Percentiles rank a stretch among this genome's conserved stretches.
Evolutionary conservation across 2,113 vertebrate genomes (phyloP).

Genomic region (Heloderma charlesbogerti): DNA sequence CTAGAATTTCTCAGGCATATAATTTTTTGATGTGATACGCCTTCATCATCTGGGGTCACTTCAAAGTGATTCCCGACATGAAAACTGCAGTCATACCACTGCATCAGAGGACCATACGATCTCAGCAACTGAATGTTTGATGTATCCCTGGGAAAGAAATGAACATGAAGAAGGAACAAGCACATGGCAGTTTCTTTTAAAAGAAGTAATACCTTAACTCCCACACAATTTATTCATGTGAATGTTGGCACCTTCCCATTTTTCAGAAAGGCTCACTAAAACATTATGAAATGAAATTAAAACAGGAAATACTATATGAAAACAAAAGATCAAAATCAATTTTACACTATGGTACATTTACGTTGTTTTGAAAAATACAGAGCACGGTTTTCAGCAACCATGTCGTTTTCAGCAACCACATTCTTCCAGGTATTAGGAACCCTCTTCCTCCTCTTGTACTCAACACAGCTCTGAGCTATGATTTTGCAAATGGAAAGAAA

Average conservation of each 20-base stretch:
- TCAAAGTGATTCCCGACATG: neutral
- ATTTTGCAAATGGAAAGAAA: neutral
- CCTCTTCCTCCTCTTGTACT: neutral
- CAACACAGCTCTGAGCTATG: neutral
- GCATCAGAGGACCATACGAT: neutral
- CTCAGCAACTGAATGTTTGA: neutral
- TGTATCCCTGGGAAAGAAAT: neutral
- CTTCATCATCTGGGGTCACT: neutral
- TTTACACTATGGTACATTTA: neutral
- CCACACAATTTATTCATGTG: neutral
- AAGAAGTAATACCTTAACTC: neutral
- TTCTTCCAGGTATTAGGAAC: neutral
- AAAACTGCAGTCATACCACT: neutral
- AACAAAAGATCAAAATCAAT: neutral
- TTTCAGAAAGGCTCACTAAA: neutral
- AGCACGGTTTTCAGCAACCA: neutral
- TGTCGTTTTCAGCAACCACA: too few relatives aligned
- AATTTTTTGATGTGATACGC: neutral
- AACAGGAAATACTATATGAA: neutral
- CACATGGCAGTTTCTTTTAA: neutral
- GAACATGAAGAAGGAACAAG: neutral
- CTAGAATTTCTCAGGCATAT: neutral
- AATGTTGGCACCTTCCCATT: neutral
- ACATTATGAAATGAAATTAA: neutral
- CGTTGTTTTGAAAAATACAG: neutral